Percentiles rank a stretch among this genome's conserved stretches.
These are phyloP conservation scores for Protomyctophum bolini DNA, from an alignment of 2,113 vertebrate species.

Conservation along the genomic window DNA sequence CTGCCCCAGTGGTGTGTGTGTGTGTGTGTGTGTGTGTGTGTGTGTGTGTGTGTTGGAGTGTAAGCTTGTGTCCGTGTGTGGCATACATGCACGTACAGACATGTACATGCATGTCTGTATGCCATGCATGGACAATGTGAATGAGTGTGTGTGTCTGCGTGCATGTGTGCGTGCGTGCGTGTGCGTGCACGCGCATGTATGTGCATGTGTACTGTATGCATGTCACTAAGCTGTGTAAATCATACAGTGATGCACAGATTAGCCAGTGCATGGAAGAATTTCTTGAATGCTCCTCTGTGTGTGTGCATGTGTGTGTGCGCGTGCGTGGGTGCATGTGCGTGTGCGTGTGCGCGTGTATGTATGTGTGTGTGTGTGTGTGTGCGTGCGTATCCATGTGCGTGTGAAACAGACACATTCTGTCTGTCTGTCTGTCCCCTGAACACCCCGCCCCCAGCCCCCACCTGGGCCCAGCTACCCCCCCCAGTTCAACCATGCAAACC, in stretches of 20 bases:
- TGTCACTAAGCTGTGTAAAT: conserved; percentile 23
- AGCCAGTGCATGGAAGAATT: background rate
- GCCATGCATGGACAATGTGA: too few relatives aligned
- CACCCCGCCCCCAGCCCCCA: background rate
- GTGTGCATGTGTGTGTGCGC: background rate
- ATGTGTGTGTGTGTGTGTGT: background rate
- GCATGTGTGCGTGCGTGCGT: conserved; percentile 1
- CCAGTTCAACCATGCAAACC: conserved; percentile 20
- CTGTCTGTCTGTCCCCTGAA: too few relatives aligned
- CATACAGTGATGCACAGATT: conserved; percentile 11
- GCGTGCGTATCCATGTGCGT: background rate
- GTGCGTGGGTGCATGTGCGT: background rate
- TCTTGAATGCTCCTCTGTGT: conserved; percentile 5
- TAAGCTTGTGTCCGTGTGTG: too few relatives aligned
- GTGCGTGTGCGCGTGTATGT: background rate
- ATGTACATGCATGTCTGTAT: too few relatives aligned
- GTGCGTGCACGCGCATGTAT: background rate
- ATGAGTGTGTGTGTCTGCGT: background rate
- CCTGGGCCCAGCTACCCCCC: background rate
- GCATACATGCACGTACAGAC: too few relatives aligned
- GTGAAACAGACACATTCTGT: background rate
- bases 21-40: conserved; percentile 14
- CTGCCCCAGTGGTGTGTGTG: conserved; percentile 7
- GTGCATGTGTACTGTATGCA: background rate
- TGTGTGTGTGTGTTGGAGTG: background rate